These are phyloP conservation scores for Mormyrops attenuatus DNA, from an alignment of 2,797 vertebrate genomes.

Conservation along the genomic window DNA sequence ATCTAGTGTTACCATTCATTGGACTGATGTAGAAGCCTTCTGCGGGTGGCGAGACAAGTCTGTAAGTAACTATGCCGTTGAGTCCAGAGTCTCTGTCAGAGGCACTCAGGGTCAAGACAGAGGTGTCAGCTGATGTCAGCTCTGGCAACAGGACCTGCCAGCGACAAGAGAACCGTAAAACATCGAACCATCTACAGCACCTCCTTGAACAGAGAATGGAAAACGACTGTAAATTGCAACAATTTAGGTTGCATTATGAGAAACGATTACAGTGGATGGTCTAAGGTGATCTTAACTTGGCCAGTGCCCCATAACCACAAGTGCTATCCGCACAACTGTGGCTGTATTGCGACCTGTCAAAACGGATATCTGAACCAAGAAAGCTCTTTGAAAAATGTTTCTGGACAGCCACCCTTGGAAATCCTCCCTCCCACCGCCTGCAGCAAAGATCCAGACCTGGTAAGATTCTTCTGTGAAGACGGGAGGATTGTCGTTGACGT, in stretches of 20 bases:
- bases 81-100: slow-evolving; percentile 67
- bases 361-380: neutral
- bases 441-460: slow-evolving; percentile 65
- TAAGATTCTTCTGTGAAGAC: slow-evolving; percentile 75
- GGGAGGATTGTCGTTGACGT: slow-evolving; percentile 85
- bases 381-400: neutral
- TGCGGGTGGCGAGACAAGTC: slow-evolving; percentile 67
- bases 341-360: neutral
- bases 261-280: neutral
- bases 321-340: neutral
- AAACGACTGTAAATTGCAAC: neutral
- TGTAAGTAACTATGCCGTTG: slow-evolving; percentile 72
- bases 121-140: slow-evolving; percentile 45
- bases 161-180: neutral
- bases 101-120: slow-evolving; percentile 69
- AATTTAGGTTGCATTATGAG: neutral
- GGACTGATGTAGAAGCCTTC: slow-evolving; percentile 71
- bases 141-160: slow-evolving; percentile 74
- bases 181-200: neutral
- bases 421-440: neutral
- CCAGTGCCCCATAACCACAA: neutral
- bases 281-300: neutral
- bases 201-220: neutral
- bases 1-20: slow-evolving; percentile 66
- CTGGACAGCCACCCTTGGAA: neutral